Evolutionary conservation across 2,113 vertebrate species (phyloP).

Genomic region (Cyprinus carpio): DNA sequence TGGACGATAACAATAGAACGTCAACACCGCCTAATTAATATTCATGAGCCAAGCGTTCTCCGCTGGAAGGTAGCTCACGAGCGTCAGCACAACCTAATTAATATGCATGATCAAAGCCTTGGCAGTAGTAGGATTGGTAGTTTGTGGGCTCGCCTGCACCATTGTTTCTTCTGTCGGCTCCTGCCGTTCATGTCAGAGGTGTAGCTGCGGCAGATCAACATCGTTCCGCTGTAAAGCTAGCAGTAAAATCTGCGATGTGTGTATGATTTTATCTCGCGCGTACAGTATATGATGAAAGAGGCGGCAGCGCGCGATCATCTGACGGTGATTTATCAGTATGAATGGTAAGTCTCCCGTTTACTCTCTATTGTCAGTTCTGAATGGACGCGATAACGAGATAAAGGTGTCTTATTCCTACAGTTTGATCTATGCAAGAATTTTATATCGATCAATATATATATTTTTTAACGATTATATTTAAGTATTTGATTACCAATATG

Average conservation of each 20-base stretch:
- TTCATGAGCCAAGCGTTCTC: background rate
- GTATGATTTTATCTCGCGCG: conserved; percentile 11
- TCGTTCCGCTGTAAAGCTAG: background rate
- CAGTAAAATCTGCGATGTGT: background rate
- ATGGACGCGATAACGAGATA: background rate
- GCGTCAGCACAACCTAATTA: background rate
- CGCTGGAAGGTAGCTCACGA: background rate
- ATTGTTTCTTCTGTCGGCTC: conserved; percentile 49
- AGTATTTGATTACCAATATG: background rate
- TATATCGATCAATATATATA: background rate
- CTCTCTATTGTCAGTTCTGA: conserved; percentile 36
- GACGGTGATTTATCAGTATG: conserved; percentile 66
- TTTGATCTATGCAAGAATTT: background rate
- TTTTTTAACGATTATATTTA: background rate
- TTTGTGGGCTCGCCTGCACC: conserved; percentile 44
- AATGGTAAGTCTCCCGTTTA: conserved; percentile 69
- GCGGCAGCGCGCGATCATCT: conserved; percentile 45
- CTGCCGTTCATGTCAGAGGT: conserved; percentile 10
- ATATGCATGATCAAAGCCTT: conserved; percentile 10
- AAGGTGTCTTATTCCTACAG: background rate
- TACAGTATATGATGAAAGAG: background rate
- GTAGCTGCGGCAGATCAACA: conserved; percentile 40
- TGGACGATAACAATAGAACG: background rate
- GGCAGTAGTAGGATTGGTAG: background rate
- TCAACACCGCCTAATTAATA: background rate